Percentiles rank a stretch among this genome's conserved stretches.
Evolutionary conservation across 2,888 invertebrate genomes (phyloP).

Genomic region (Agrilus biguttatus): DNA sequence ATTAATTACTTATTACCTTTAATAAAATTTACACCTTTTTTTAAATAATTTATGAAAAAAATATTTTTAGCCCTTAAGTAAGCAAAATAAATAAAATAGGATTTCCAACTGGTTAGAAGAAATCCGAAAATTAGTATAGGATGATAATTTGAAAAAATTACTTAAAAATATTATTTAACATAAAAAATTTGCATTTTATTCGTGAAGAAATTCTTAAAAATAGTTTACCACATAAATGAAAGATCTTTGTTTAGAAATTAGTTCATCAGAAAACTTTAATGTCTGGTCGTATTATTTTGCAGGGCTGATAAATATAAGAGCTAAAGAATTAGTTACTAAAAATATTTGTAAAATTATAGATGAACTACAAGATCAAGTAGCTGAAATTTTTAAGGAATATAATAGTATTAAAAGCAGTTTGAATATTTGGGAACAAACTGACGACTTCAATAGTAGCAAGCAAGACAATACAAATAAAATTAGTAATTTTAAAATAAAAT

Average conservation of each 20-base stretch:
- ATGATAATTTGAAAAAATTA: constrained; percentile 41
- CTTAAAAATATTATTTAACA: constrained; percentile 51
- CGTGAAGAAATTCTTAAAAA: constrained; percentile 53
- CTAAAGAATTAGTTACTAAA: constrained; percentile 44
- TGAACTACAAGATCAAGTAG: constrained; percentile 32
- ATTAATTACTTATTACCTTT: no score
- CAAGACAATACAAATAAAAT: no score
- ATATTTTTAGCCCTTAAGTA: constrained; percentile 20
- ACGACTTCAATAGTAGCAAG: constrained; percentile 12
- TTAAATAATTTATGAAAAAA: not conserved
- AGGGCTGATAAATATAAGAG: constrained; percentile 54
- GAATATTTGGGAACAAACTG: constrained; percentile 59
- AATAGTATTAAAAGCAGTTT: constrained; percentile 33
- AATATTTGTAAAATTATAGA: constrained; percentile 19
- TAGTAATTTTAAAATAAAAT: no score
- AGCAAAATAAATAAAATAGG: constrained; percentile 6
- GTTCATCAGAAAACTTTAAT: constrained; percentile 40
- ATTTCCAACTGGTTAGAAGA: constrained; percentile 39
- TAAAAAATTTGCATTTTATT: constrained; percentile 58
- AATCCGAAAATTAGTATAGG: constrained; percentile 40
- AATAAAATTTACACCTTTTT: constrained; percentile 21
- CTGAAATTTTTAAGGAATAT: constrained; percentile 29
- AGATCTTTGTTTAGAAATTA: constrained; percentile 42
- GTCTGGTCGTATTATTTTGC: constrained; percentile 64
- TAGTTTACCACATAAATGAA: constrained; percentile 48